A percentile compares a stretch with the other conserved stretches of the same genome.
phyloP scores from a whole-genome alignment of 1,140 invertebrate species.

The Tetragonula clypearis region DNA sequence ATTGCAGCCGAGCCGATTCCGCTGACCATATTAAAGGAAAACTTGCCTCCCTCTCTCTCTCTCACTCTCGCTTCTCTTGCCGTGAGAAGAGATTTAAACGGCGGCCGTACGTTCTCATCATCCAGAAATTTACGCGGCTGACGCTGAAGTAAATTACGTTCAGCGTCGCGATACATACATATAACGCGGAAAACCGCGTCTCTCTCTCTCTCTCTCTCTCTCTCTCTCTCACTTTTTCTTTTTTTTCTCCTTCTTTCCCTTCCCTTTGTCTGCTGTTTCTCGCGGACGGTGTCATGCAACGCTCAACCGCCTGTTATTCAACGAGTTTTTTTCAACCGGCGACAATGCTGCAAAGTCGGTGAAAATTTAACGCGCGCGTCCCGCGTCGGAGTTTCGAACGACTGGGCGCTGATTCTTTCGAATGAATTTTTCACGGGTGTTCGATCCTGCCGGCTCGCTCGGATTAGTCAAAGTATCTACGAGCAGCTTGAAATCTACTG shows the following conservation, averaged over 20 bases:
- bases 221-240: too few relatives aligned
- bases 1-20: conserved; percentile 41
- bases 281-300: not conserved
- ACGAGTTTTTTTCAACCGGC: not conserved
- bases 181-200: conserved; percentile 38
- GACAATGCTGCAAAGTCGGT: not conserved
- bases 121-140: conserved; percentile 62
- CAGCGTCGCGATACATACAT: conserved; percentile 9
- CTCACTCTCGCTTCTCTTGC: too few relatives aligned
- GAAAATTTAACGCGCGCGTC: not conserved
- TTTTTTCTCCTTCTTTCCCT: not conserved
- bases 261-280: not conserved
- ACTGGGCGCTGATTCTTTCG: not conserved
- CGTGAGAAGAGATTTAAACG: conserved; percentile 55
- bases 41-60: conserved; percentile 8
- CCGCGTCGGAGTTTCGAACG: not conserved
- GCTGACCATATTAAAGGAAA: conserved; percentile 59
- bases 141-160: conserved; percentile 65
- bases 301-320: not conserved
- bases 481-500: not conserved
- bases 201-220: not conserved
- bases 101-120: conserved; percentile 60
- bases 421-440: not conserved
- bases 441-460: not conserved
- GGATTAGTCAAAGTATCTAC: not conserved